Evolutionary conservation across 2,113 vertebrate species (phyloP).

Genomic region (Apteryx mantelli): DNA sequence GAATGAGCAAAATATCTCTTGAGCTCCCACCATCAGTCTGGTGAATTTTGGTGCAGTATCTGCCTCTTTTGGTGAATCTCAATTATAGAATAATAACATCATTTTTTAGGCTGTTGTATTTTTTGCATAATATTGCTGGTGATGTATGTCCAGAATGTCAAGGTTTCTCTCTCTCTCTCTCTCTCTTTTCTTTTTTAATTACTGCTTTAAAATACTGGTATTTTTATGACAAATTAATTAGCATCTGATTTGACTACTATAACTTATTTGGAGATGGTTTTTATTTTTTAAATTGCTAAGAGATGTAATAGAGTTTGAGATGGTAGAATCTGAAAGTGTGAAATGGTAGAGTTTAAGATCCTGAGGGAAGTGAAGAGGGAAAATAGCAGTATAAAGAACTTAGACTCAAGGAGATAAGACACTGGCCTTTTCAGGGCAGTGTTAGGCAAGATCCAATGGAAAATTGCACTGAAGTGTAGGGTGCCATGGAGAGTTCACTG

Average conservation of each 20-base stretch:
- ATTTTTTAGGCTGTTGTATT: neutral
- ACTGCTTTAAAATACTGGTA: neutral
- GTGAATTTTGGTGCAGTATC: neutral
- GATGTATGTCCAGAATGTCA: accelerated
- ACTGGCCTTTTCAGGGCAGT: neutral
- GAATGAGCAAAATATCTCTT: neutral
- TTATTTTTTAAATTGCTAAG: neutral
- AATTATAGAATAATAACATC: neutral
- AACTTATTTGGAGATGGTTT: neutral
- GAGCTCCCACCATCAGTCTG: neutral
- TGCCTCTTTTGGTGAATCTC: neutral
- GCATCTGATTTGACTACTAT: neutral
- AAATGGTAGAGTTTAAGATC: neutral
- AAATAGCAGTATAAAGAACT: neutral
- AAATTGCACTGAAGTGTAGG: neutral
- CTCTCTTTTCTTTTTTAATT: neutral
- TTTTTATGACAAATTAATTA: neutral
- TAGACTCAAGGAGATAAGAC: neutral
- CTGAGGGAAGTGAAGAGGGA: no score
- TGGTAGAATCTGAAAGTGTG: neutral
- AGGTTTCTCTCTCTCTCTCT: neutral
- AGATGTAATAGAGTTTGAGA: neutral
- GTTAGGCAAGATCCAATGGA: neutral
- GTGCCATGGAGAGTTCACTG: neutral
- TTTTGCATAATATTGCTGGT: neutral